Base-by-base conservation (phyloP, 2,888 invertebrate species). In the Idaea aversata region DNA sequence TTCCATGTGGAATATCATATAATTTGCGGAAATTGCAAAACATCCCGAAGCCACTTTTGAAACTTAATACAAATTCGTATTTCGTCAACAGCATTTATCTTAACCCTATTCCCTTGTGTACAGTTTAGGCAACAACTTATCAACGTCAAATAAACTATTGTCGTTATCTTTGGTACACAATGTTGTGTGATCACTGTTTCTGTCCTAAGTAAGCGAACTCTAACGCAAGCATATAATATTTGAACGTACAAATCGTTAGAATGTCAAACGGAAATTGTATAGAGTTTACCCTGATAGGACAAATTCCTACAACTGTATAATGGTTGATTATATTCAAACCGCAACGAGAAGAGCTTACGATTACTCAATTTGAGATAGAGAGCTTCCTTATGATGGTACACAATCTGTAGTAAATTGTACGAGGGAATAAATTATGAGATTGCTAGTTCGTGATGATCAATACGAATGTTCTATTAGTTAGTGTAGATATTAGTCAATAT, bases 111-210 rank as follows among this genome's bases (percentile, higher is more conserved):
- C 57, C 58, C 61, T 25, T 66, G 64, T 59, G 66, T 65, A 61
- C 35, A 38, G 66, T 58, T 57, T 59, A 61, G 34, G 36, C 58
- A 59, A 38, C 60, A 59, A 67, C 68, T 66, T 66, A 66, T 69
- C 68, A 69, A 60, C 34, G 68, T 69, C 68, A 63, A 66, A 59
- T 59, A 59, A 59, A 69, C 68, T 69, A 66, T 15, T 66, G 38
- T 62, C 63, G 63, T 63, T 66, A 66, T 66, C 68, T 66, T 58
- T 61, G 57, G 61, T 38, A 15, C 38, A 38, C 38, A 47, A 38
- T 16, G 16, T 38, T 25, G 59, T 59, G 59, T 59, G 59, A 15
- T 59, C 34, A 47, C 2, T 47, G 47, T 47, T 47, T 47, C 47
- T 47, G 47, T 47, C 47, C 47, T 47, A 47, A 7, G 47, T 47